Evolutionary conservation across 2,113 vertebrate genomes (phyloP), one percentile per base, ranked within the genome.

Genomic region (Limnothrissa miodon): DNA sequence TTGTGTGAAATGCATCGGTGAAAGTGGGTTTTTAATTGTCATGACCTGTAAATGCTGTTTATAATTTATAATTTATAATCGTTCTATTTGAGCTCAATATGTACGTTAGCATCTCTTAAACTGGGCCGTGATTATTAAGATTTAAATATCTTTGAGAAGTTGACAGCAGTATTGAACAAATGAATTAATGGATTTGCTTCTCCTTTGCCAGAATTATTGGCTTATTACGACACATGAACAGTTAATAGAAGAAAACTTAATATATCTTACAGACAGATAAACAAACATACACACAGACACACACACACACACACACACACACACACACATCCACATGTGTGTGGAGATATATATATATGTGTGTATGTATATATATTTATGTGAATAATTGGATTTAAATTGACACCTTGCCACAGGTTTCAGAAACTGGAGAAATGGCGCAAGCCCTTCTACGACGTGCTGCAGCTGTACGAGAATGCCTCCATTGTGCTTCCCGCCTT

Each of bases 351-450:
- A n/a, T n/a, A n/a, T n/a, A n/a, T n/a, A n/a, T n/a, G n/a, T n/a
- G n/a, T n/a, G n/a, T n/a, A n/a, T n/a, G n/a, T n/a, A n/a, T n/a
- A n/a, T 42, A 6, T 42, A 42, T 42, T 42, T 42, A 42, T 42
- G 42, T 42, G 42, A 42, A 42, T 62, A 62, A 10, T n/a, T 1
- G 11, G 36, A 11, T 17, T 11, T 74, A 74, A 74, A 6, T 39
- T 39, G 29, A 36, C 66, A 85, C 66, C 84, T 45, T 39, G 19
- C 45, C 21, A 25, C 48, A 99, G 98, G 89, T 99, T 99, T 87
- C 97, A 99, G 87, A 98, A 96, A 89, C 93, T 99, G 89, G 97
- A 99, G 91, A 99, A 99, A 83, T 99, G 97, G 97, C 94, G 98
- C 7, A 95, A 96, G n/a, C 98, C 98, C 0, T 99, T 99, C 88